phyloP scores from a whole-genome alignment of 2,797 vertebrate genomes.

The Simalia tracyae region DNA sequence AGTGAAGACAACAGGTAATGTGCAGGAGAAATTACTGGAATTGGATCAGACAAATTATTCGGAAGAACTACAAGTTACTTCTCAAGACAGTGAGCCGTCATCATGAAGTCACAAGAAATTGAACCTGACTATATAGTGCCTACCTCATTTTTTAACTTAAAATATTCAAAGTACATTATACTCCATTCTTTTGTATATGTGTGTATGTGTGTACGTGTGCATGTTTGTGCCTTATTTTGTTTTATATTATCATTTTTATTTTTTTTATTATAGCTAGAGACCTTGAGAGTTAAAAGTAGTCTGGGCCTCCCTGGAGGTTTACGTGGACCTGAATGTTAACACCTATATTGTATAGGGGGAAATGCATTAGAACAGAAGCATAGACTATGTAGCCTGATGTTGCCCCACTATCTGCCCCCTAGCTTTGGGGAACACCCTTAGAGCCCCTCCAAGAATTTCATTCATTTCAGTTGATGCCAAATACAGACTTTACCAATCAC shows the following conservation, averaged over 20 bases:
- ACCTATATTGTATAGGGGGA: neutral
- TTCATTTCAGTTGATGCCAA: neutral
- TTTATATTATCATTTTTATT: neutral
- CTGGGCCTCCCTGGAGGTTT: neutral
- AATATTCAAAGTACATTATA: neutral
- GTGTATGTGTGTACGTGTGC: neutral
- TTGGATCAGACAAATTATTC: neutral
- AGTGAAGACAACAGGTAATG: neutral
- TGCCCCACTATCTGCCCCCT: neutral
- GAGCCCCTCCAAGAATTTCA: neutral
- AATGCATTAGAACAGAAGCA: neutral
- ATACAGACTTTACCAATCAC: neutral
- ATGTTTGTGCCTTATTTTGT: neutral
- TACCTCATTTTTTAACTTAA: neutral
- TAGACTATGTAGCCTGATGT: neutral
- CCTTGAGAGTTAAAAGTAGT: neutral
- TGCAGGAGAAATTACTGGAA: neutral
- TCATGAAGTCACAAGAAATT: neutral
- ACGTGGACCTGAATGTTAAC: neutral
- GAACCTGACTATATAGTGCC: neutral
- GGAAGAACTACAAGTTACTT: neutral
- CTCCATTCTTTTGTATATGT: neutral
- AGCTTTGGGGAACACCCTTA: neutral
- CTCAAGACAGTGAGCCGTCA: neutral
- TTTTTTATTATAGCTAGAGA: neutral